A percentile compares a stretch with the other conserved stretches of the same genome.
Evolutionary conservation across 2,888 invertebrate species (phyloP).

Genomic region (Cephus pygmeus): DNA sequence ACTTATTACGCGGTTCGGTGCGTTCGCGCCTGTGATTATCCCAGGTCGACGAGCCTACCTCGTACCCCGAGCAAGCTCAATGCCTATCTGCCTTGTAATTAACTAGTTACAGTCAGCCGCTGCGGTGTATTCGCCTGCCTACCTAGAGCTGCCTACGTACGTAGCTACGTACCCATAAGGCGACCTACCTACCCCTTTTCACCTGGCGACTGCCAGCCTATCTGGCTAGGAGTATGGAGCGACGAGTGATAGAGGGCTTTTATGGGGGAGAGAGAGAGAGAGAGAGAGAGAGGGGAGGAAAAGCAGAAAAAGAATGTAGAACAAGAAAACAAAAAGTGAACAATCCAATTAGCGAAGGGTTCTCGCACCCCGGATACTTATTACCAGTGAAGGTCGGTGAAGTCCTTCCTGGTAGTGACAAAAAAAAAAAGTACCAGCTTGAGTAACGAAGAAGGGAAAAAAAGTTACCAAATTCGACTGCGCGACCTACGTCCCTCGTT

Average conservation of each 20-base stretch:
- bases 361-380: background rate
- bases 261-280: background rate
- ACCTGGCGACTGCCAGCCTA: background rate
- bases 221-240: background rate
- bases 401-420: background rate
- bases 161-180: background rate
- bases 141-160: no score
- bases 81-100: slow-evolving; percentile 30
- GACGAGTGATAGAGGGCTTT: background rate
- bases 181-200: background rate
- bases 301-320: background rate
- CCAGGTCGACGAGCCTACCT: slow-evolving; percentile 5
- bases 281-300: background rate
- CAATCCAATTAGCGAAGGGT: slow-evolving; percentile 13
- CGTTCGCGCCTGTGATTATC: slow-evolving; percentile 37
- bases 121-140: slow-evolving; percentile 4
- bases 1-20: slow-evolving; percentile 39
- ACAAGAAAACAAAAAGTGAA: background rate
- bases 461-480: background rate
- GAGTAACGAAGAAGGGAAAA: background rate
- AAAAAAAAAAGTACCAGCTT: background rate
- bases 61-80: slow-evolving; percentile 11
- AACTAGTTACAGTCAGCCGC: slow-evolving; percentile 26
- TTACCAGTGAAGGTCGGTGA: background rate
- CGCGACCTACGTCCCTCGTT: background rate